Percentiles rank a stretch among this genome's conserved stretches.
phyloP scores from a whole-genome alignment of 1,140 invertebrate species.

The Popillia japonica region DNA sequence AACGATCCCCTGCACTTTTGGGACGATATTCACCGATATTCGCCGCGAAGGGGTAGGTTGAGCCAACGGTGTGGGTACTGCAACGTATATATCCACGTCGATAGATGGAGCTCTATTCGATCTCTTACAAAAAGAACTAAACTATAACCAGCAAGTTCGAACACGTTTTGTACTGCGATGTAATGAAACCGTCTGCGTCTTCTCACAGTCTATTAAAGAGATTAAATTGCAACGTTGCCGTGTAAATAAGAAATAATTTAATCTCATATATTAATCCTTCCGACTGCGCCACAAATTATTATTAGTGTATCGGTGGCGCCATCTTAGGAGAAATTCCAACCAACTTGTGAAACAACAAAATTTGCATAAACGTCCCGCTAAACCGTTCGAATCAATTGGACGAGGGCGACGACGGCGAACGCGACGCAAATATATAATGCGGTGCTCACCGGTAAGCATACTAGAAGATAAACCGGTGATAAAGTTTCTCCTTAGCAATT shows the following conservation, averaged over 20 bases:
- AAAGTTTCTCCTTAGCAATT: conserved; percentile 22
- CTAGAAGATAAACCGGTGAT: not conserved
- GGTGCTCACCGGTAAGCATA: not conserved
- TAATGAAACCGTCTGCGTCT: not conserved
- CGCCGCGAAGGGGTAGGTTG: not conserved
- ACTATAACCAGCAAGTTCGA: not conserved
- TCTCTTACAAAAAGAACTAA: not conserved
- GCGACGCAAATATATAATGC: conserved; percentile 2
- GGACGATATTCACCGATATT: not conserved
- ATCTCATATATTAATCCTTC: too few relatives aligned
- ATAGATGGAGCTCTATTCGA: not conserved
- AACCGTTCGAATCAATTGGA: not conserved
- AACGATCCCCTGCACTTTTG: conserved; percentile 4
- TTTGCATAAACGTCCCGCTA: not conserved
- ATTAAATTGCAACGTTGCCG: not conserved
- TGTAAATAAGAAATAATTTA: too few relatives aligned
- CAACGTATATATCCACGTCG: conserved; percentile 3
- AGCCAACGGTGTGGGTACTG: too few relatives aligned
- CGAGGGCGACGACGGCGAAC: conserved; percentile 6
- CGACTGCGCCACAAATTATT: not conserved
- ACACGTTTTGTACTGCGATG: not conserved
- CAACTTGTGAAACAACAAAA: not conserved
- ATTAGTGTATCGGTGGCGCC: not conserved
- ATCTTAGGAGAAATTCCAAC: not conserved
- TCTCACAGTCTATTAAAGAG: not conserved